Percentiles rank a stretch among this genome's conserved stretches.
phyloP scores from a whole-genome alignment of 1,140 invertebrate species.

The Batillaria attramentaria region DNA sequence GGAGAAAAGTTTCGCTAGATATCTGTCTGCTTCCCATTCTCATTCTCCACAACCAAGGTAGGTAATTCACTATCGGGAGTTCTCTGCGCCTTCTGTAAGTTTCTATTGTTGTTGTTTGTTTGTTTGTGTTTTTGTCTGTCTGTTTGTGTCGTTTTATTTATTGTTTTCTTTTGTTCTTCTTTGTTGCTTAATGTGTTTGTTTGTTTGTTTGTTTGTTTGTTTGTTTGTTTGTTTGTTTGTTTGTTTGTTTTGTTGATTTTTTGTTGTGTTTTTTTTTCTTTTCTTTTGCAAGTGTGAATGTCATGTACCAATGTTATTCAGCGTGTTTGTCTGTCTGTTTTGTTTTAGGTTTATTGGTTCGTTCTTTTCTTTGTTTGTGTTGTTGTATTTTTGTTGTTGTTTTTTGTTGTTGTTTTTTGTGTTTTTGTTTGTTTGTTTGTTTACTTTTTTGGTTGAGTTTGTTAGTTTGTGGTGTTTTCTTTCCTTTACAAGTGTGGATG shows the following conservation, averaged over 20 bases:
- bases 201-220: neutral
- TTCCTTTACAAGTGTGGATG: too few species aligned
- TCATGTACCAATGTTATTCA: too few species aligned
- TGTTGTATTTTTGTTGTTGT: too few species aligned
- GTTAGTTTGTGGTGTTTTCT: too few species aligned
- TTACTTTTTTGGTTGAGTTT: too few species aligned
- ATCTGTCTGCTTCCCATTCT: neutral
- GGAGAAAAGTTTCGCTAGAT: neutral
- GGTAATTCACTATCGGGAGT: neutral
- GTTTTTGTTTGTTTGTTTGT: too few species aligned
- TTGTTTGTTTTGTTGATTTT: neutral
- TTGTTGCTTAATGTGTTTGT: too few species aligned
- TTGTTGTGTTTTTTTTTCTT: neutral
- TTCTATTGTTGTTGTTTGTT: neutral
- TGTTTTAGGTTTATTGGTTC: too few species aligned
- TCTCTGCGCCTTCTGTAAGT: neutral
- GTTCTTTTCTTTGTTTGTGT: too few species aligned
- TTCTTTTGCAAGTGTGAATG: neutral
- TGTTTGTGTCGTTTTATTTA: neutral
- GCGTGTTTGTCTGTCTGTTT: too few species aligned
- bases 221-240: neutral
- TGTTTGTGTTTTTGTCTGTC: conserved; percentile 1
- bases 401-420: too few species aligned
- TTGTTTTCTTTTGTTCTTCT: neutral
- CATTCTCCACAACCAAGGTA: neutral